Percentiles rank a stretch among this genome's conserved stretches.
Evolutionary conservation across 2,113 vertebrate species (phyloP).

Genomic region (Cottus gobio): DNA sequence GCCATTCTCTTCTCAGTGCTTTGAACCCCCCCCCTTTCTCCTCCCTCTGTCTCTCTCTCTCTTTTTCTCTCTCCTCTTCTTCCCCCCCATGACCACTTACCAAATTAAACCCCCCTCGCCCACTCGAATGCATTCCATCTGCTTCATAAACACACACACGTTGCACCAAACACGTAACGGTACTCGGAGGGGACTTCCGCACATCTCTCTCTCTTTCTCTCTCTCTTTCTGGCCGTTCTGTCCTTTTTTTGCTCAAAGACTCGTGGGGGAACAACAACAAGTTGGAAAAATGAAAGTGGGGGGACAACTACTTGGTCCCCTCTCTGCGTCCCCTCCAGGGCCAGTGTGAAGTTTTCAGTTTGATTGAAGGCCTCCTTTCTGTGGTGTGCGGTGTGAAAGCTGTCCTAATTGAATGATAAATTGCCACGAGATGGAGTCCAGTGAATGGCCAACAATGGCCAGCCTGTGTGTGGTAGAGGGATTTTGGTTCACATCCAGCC

Average conservation of each 20-base stretch:
- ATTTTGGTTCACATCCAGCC: constrained; percentile 86
- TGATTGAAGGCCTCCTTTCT: constrained; percentile 88
- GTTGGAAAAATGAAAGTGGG: constrained; percentile 82
- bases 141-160: constrained; percentile 66
- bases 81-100: constrained; percentile 34
- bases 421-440: constrained; percentile 85
- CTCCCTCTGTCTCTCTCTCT: background rate
- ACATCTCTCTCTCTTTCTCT: constrained; percentile 53
- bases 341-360: constrained; percentile 86
- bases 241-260: constrained; percentile 56
- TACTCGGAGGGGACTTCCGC: constrained; percentile 40
- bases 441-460: constrained; percentile 86
- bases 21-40: constrained; percentile 43
- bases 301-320: constrained; percentile 78
- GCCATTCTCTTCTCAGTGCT: constrained; percentile 58
- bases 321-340: constrained; percentile 81
- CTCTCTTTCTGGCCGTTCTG: constrained; percentile 29
- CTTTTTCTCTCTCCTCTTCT: background rate
- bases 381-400: constrained; percentile 86
- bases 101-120: constrained; percentile 72
- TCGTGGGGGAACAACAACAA: constrained; percentile 69
- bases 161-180: constrained; percentile 49
- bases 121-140: constrained; percentile 65
- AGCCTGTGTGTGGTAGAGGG: constrained; percentile 88
- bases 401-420: constrained; percentile 92